Percentiles rank a stretch among this genome's conserved stretches.
These are phyloP conservation scores for Microtus richardsoni DNA, from an alignment of 2,113 vertebrate genomes.

Conservation along the genomic window DNA sequence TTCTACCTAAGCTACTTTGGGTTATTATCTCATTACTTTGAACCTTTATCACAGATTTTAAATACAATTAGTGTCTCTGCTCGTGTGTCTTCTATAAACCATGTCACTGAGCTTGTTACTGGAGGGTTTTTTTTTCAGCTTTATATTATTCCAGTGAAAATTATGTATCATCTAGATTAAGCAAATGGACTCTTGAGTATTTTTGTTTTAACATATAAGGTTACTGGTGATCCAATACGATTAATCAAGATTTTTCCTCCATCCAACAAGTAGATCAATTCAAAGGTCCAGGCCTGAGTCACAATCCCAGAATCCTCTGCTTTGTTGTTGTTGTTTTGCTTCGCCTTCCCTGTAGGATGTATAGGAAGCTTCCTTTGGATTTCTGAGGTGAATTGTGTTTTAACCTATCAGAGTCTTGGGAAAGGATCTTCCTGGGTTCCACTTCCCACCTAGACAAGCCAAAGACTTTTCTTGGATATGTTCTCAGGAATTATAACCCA, in stretches of 20 bases:
- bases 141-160: neutral
- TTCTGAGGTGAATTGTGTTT: neutral
- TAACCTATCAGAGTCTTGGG: neutral
- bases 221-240: neutral
- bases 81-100: too few species aligned
- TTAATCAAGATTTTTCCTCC: neutral
- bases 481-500: neutral
- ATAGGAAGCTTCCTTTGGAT: neutral
- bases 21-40: neutral
- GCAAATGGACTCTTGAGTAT: neutral
- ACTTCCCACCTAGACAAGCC: accelerated
- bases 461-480: neutral
- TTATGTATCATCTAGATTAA: neutral
- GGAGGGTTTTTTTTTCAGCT: neutral
- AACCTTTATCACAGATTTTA: neutral
- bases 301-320: neutral
- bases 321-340: neutral
- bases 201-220: neutral
- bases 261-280: neutral
- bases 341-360: neutral
- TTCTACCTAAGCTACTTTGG: neutral
- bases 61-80: neutral
- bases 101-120: neutral
- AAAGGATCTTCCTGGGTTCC: neutral
- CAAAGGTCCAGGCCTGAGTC: neutral